A percentile compares a stretch with the other conserved stretches of the same genome.
These are phyloP conservation scores for Ceyx melanurus DNA, from an alignment of 2,113 vertebrate species.

Conservation along the genomic window DNA sequence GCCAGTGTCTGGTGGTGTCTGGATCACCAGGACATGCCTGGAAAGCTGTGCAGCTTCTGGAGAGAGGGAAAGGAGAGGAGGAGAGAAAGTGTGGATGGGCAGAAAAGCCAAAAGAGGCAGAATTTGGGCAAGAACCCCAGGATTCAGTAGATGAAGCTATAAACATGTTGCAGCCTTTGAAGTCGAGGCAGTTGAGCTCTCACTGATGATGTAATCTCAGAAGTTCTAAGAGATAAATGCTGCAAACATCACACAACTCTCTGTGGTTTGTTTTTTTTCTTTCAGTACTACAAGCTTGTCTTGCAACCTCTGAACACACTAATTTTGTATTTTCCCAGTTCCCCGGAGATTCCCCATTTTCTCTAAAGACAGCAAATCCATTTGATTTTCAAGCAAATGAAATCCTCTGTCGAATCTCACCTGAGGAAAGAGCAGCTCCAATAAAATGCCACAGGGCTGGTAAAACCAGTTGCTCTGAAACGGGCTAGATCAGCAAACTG, in stretches of 20 bases:
- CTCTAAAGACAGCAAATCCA: not conserved
- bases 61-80: not conserved
- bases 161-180: not conserved
- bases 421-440: not conserved
- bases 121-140: not conserved
- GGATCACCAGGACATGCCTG: not conserved
- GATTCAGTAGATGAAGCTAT: not conserved
- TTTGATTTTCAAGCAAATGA: not conserved
- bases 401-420: not conserved
- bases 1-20: too few relatives aligned
- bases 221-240: not conserved
- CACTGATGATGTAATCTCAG: accelerated
- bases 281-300: not conserved
- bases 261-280: not conserved
- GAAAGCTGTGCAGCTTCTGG: not conserved
- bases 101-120: not conserved
- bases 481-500: not conserved
- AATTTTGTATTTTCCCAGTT: not conserved
- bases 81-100: not conserved
- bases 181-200: not conserved
- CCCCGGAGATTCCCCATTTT: not conserved
- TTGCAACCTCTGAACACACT: not conserved
- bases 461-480: not conserved
- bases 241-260: not conserved
- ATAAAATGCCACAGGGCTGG: not conserved